Base-by-base conservation (phyloP, 2,113 vertebrate species). In the Fulica atra region DNA sequence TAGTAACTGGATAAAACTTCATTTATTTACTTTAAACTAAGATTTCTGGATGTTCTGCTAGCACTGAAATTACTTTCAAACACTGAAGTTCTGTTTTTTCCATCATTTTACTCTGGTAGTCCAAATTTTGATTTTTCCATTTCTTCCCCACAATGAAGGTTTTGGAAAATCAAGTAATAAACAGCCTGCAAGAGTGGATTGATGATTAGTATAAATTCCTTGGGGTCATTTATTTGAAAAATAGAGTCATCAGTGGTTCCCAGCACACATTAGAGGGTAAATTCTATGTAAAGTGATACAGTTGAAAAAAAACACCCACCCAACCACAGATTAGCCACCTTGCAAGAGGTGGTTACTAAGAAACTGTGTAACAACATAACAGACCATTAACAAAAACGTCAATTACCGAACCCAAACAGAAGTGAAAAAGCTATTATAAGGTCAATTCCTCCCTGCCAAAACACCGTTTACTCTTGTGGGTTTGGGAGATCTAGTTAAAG, bases 1-100 rank as follows among this genome's bases (percentile, higher is more conserved):
- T 51, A 36, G 3, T 2, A 66, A 36, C 28, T 5, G 4, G 2
- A 16, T 4, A 16, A 51, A 40, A 36, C 2, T 6, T 5, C 4
- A 5, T 24, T 81, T 23, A 23, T 17, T 54, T 40, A 46, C 25
- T 69, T 76, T 7, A 11, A 85, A 53, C 9, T 10, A 60, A 70
- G 38, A 53, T 36, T 78, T 66, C 66, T 26, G n/a, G 19, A 11
- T 7, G 25, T 9, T 17, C 23, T 40, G 12, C 46, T 50, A 48
- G 7, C 2, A 65, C 18, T 31, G 80, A 84, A 88, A 70, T 44
- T 0, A 50, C 17, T 7, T 29, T 84, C n/a, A 42, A 36, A 25
- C 9, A 10, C 13, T 69, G 13, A 66, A 81, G 17, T 46, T 69
- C 16, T 54, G 26, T 5, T 76, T 59, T 63, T 44, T 35, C 48